Conservation (phyloP, 1,140 invertebrate genomes). For the Cotesia vestalis region DNA sequence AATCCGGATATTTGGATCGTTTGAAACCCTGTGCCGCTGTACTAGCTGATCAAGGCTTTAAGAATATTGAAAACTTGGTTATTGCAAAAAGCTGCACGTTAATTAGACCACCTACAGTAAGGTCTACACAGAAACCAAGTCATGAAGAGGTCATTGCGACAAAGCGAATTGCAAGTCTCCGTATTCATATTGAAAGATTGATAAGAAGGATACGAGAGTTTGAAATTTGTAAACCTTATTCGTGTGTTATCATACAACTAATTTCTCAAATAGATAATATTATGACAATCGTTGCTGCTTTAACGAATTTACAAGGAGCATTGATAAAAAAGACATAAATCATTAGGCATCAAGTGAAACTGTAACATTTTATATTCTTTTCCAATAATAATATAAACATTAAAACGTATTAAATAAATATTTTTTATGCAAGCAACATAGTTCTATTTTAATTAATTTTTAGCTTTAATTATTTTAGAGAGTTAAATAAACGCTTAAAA, state of each 20-base stretch:
- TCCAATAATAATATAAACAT: too few species aligned
- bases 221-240: neutral
- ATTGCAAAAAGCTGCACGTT: conserved; percentile 45
- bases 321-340: neutral
- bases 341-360: neutral
- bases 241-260: neutral
- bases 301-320: neutral
- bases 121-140: conserved; percentile 32
- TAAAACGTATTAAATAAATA: too few species aligned
- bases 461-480: too few species aligned
- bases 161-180: conserved; percentile 57
- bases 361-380: neutral
- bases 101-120: conserved; percentile 57
- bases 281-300: neutral
- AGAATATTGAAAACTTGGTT: conserved; percentile 48
- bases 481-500: too few species aligned
- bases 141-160: conserved; percentile 51
- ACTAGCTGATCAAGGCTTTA: conserved; percentile 56
- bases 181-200: conserved; percentile 36
- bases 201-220: conserved; percentile 7
- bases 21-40: conserved; percentile 34
- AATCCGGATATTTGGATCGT: neutral
- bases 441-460: too few species aligned
- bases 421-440: too few species aligned
- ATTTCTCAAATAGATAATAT: neutral